phyloP scores from a whole-genome alignment of 2,797 vertebrate genomes.

The Bucorvus abyssinicus region DNA sequence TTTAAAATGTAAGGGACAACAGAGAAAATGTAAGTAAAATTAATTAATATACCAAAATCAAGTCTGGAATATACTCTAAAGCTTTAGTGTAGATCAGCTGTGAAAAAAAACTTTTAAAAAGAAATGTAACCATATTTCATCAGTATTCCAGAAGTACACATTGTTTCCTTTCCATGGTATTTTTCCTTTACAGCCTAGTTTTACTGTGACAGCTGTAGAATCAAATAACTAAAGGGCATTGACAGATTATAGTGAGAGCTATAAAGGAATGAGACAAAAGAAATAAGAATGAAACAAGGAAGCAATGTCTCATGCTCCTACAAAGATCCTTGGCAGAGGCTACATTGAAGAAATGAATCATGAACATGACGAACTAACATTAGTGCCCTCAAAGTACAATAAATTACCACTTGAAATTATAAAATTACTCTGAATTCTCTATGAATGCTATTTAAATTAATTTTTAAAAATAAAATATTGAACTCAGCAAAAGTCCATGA shows the following conservation, averaged over 20 bases:
- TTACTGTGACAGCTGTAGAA: neutral
- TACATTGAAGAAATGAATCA: neutral
- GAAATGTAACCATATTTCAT: neutral
- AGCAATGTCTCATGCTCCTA: neutral
- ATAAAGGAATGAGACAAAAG: neutral
- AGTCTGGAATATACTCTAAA: neutral
- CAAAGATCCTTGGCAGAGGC: neutral
- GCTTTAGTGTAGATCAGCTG: neutral
- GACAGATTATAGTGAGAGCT: neutral
- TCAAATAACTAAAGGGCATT: neutral
- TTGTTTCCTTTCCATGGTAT: neutral
- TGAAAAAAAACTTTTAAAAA: neutral
- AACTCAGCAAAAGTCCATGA: neutral
- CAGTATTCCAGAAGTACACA: neutral
- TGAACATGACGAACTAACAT: neutral
- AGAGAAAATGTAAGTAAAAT: neutral
- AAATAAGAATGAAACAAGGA: neutral
- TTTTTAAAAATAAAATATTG: neutral
- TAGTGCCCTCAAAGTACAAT: neutral
- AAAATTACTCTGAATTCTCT: neutral
- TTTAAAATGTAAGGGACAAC: neutral
- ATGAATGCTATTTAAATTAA: neutral
- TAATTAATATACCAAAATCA: neutral
- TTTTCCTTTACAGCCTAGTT: neutral
- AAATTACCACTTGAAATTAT: neutral